Evolutionary conservation across 2,113 vertebrate species (phyloP), one percentile per base, ranked within the genome.

Genomic region (Dicerorhinus sumatrensis): DNA sequence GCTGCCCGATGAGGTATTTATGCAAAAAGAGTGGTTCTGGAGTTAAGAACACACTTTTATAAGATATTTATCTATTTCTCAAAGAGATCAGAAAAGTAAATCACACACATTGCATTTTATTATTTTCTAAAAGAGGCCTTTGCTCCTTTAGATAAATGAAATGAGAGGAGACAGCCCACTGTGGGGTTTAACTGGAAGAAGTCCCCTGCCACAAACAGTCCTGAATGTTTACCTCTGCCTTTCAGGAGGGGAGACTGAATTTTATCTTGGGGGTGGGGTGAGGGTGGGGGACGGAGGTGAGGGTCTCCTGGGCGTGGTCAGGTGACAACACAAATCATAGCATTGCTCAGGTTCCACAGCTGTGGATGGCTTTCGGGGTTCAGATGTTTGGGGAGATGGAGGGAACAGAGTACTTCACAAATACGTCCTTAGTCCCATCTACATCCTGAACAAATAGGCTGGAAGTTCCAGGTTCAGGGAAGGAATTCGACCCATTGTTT

Each of bases 1-100:
- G 98, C 90, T 98, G 98, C 96, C 98, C 97, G 96, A 98, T 98
- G 98, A 98, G 98, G 94, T 98, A 98, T 96, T 99, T 98, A 98
- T 97, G 98, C 97, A 98, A 98, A 94, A 98, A 97, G 96, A 98
- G 98, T 98, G 97, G 98, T 98, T 98, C 98, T 98, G 98, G 97
- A 96, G 98, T 98, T 97, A 98, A 98, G 98, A 98, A 98, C 97
- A 81, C 98, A 98, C 97, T 97, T 97, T 91, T 95, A 95, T 96
- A 98, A 95, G 93, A 97, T 98, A 98, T 94, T 98, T 97, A 96
- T 94, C 95, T 97, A 98, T 95, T 98, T 98, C 98, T 97, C 97
- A 97, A 98, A 98, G 97, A 98, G 98, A 97, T 98, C 97, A 98
- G 98, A 97, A 97, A 98, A 98, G 97, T 88, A 98, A 98, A 98